Base-by-base conservation (phyloP, 2,888 invertebrate genomes). In the Caenorhabditis sp. region DNA sequence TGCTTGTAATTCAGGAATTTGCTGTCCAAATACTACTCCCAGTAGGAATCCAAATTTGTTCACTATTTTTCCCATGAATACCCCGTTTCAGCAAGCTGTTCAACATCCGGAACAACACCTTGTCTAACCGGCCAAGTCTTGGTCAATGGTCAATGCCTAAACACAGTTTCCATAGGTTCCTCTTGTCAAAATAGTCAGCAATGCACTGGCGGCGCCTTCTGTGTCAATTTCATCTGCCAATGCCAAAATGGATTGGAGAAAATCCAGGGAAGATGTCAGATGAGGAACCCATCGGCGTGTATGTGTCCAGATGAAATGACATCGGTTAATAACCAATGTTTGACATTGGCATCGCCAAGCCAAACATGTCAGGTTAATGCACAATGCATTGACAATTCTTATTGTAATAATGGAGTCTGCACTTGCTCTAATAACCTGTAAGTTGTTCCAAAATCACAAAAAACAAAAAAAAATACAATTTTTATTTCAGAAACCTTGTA, bases 121-220 rank as follows among this genome's bases (percentile, higher is more conserved):
- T 82, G 82, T 47, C 64, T 82, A 0, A 68, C 67, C 8, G 82
- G 82, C 0, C 79, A 85, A 71, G 80, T 83, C 0, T 26, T 55
- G 0, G 71, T 83, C 4, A 88, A 88, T 53, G 83, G 82, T 37
- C 83, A 85, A 47, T 89, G 89, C 56, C 82, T 84, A 50, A 84
- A 81, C 44, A 60, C 80, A 1, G 82, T 84, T n/a, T 65, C 65
- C 9, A 71, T 86, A 6, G 88, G 88, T 4, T 68, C 81, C 13
- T 47, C 71, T 3, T 90, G 90, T 47, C 72, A 78, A 26, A 65
- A 60, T 61, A 83, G 74, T 18, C 61, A 82, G 40, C 88, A 89
- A 47, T 89, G 89, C 62, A 58, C 71, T 0, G 76, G 81, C n/a
- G 77, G 80, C 11, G 67, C 81, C 18, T 70, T 69, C 9, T 81